Conservation (phyloP, 2,113 vertebrate genomes). For the Leuciscus idus region DNA sequence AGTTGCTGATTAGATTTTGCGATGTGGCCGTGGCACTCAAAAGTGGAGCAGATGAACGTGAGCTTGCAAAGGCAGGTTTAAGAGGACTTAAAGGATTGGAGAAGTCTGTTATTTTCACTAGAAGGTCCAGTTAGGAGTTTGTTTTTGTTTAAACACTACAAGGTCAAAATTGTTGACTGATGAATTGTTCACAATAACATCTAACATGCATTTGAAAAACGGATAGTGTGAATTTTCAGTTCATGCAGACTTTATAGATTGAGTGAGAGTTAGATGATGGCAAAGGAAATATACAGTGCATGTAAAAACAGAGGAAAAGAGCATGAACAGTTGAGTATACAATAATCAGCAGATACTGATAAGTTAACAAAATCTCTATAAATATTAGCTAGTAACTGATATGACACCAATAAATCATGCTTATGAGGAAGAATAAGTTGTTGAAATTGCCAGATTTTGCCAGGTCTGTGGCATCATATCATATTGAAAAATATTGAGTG, state of each 20-base stretch:
- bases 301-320: background rate
- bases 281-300: background rate
- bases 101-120: too few species aligned
- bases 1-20: too few species aligned
- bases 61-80: too few species aligned
- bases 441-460: background rate
- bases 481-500: background rate
- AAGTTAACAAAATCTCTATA: background rate
- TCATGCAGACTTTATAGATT: background rate
- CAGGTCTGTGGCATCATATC: background rate
- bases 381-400: background rate
- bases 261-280: background rate
- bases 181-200: too few species aligned
- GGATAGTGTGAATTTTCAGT: background rate
- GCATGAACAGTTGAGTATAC: background rate
- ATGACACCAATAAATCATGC: background rate
- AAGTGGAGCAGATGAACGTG: too few species aligned
- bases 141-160: too few species aligned
- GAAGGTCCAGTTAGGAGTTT: too few species aligned
- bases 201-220: too few species aligned
- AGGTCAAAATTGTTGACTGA: too few species aligned
- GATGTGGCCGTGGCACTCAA: too few species aligned
- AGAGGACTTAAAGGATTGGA: too few species aligned
- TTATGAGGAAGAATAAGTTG: background rate
- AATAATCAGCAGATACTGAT: background rate